Evolutionary conservation across 1,140 invertebrate genomes (phyloP).

Genomic region (Drosophila sechellia): DNA sequence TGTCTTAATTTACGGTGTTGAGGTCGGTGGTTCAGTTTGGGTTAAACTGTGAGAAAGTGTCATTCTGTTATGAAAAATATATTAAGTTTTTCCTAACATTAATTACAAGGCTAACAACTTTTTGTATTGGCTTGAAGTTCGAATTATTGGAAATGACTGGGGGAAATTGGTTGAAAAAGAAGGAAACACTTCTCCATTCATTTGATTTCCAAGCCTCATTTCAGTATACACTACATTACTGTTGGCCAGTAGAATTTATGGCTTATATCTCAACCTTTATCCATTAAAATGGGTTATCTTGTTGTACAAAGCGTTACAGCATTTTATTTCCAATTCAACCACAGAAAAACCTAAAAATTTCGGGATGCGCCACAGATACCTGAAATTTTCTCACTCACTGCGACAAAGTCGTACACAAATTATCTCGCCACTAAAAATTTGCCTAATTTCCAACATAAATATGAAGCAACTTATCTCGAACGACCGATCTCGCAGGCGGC

Average conservation of each 20-base stretch:
- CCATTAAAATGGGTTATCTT: constrained; percentile 14
- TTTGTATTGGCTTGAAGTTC: constrained; percentile 12
- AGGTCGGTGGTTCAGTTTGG: neutral
- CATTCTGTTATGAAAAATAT: constrained; percentile 67
- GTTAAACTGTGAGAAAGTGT: constrained; percentile 72
- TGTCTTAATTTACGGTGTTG: constrained; percentile 66
- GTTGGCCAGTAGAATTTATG: neutral
- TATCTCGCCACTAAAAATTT: constrained; percentile 83
- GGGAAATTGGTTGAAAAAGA: no score
- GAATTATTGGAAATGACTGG: neutral
- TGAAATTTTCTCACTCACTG: constrained; percentile 78
- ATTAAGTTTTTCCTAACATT: constrained; percentile 23
- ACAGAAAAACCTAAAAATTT: constrained; percentile 19
- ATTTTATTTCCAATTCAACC: constrained; percentile 3
- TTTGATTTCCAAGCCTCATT: neutral
- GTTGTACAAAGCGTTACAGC: constrained; percentile 15
- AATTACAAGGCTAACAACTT: constrained; percentile 34
- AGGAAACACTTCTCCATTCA: no score
- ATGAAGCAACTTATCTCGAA: constrained; percentile 64
- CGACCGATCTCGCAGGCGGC: constrained; percentile 63
- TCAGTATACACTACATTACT: no score
- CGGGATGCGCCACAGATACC: constrained; percentile 24
- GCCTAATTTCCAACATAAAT: constrained; percentile 83
- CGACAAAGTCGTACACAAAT: constrained; percentile 83
- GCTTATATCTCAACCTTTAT: neutral